Evolutionary conservation across 2,797 vertebrate species (phyloP).

Genomic region (Malacoraja senta): DNA sequence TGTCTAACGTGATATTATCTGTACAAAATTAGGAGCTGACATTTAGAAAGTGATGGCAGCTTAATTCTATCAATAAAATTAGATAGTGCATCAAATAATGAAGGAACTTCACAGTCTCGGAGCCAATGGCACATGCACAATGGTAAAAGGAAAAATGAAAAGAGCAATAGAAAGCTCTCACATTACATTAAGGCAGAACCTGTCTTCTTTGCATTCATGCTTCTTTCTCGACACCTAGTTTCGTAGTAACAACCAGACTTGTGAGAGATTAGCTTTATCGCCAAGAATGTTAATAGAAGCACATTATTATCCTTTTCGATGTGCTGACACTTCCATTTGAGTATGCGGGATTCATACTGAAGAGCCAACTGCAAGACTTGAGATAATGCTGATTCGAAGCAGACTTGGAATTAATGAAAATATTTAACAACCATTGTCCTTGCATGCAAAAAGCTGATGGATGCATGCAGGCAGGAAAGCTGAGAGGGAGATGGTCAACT

Average conservation of each 20-base stretch:
- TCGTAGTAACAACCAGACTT: not conserved
- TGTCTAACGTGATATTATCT: slow-evolving; percentile 19
- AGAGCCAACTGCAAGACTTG: not conserved
- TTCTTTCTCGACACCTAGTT: not conserved
- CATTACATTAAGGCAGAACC: not conserved
- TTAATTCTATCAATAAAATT: not conserved
- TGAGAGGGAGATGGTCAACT: not conserved
- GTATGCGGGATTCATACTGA: not conserved
- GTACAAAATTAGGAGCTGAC: slow-evolving; percentile 23
- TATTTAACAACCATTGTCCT: not conserved
- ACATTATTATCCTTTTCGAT: not conserved
- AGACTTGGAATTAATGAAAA: not conserved
- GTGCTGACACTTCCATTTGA: not conserved
- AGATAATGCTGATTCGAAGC: not conserved
- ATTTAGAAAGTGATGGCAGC: slow-evolving; percentile 7
- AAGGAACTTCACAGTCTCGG: not conserved
- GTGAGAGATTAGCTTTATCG: not conserved
- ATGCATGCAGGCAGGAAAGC: not conserved
- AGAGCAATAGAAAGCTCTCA: not conserved
- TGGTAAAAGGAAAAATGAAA: not conserved
- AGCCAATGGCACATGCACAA: not conserved
- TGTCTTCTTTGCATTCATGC: not conserved
- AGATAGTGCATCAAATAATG: not conserved
- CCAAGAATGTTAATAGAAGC: not conserved
- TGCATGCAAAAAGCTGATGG: not conserved